Percentiles rank a stretch among this genome's conserved stretches.
Evolutionary conservation across 1,140 invertebrate species (phyloP).

Genomic region (Magallana gigas): DNA sequence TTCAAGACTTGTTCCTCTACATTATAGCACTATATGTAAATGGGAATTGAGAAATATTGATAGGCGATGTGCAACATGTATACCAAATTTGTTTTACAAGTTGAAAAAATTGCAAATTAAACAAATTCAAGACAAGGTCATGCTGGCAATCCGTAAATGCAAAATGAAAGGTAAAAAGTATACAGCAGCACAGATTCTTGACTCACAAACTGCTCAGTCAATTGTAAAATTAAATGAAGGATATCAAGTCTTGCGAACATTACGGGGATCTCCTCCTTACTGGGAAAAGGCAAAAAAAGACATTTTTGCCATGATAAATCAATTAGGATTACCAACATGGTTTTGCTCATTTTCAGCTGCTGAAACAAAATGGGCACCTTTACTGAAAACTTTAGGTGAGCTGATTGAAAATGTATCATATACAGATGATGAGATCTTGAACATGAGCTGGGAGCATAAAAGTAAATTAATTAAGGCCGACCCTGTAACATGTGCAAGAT

Average conservation of each 20-base stretch:
- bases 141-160: slow-evolving; percentile 52
- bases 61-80: slow-evolving; percentile 55
- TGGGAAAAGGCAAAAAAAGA: slow-evolving; percentile 62
- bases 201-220: slow-evolving; percentile 33
- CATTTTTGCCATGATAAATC: slow-evolving; percentile 66
- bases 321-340: slow-evolving; percentile 62
- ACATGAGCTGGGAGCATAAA: slow-evolving; percentile 53
- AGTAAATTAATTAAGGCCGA: slow-evolving; percentile 51
- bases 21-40: slow-evolving; percentile 58
- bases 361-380: slow-evolving; percentile 60
- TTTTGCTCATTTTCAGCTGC: slow-evolving; percentile 62
- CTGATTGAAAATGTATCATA: slow-evolving; percentile 39
- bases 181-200: slow-evolving; percentile 48
- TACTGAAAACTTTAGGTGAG: slow-evolving; percentile 55
- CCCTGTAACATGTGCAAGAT: slow-evolving; percentile 61
- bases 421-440: slow-evolving; percentile 49
- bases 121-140: slow-evolving; percentile 56
- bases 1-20: slow-evolving; percentile 47
- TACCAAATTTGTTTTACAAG: slow-evolving; percentile 65
- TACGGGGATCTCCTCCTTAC: slow-evolving; percentile 61
- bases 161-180: slow-evolving; percentile 44
- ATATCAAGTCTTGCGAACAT: slow-evolving; percentile 53
- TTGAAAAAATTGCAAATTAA: slow-evolving; percentile 63
- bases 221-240: slow-evolving; percentile 62
- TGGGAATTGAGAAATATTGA: slow-evolving; percentile 60